Evolutionary conservation across 2,888 invertebrate genomes (phyloP).

Genomic region (Globia sparganii): DNA sequence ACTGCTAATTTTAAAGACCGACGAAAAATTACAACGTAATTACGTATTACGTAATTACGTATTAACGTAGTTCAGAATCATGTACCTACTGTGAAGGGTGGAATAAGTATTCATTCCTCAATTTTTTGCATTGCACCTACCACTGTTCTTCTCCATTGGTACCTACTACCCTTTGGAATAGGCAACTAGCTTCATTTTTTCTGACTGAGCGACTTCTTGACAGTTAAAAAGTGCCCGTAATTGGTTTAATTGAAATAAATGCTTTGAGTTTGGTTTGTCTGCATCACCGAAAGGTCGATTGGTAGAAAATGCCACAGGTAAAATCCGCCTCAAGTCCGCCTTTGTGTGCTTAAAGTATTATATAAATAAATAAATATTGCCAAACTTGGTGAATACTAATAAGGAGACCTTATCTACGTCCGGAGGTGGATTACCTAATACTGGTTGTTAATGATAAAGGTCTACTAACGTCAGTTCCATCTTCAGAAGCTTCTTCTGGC

Average conservation of each 20-base stretch:
- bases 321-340: neutral
- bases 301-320: neutral
- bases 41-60: too few species aligned
- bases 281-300: neutral
- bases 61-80: too few species aligned
- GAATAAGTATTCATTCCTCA: too few species aligned
- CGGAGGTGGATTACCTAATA: neutral
- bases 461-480: conserved; percentile 76
- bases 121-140: neutral
- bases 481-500: conserved; percentile 80
- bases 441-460: neutral
- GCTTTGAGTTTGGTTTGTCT: too few species aligned
- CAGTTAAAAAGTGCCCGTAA: too few species aligned
- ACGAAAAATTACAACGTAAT: too few species aligned
- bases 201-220: too few species aligned
- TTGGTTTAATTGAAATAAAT: too few species aligned
- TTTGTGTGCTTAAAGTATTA: neutral
- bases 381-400: neutral
- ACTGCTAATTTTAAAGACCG: too few species aligned
- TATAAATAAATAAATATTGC: neutral
- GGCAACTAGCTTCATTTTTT: too few species aligned
- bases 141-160: neutral
- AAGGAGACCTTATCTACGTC: neutral
- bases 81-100: too few species aligned
- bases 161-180: too few species aligned